Evolutionary conservation across 2,113 vertebrate species (phyloP).

Genomic region (Antechinus stuartii): DNA sequence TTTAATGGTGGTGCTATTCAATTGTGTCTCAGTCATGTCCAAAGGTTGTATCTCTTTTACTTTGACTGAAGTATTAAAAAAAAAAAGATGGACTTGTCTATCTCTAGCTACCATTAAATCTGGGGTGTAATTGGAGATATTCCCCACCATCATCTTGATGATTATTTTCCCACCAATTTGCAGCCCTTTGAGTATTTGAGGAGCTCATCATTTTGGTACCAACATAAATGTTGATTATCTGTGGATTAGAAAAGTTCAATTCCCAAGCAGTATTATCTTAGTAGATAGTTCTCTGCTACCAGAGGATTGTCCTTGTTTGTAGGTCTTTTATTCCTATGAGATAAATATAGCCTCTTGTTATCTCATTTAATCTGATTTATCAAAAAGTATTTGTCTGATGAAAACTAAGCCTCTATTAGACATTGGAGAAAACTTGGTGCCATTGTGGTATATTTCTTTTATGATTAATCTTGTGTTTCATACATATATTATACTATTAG

Average conservation of each 20-base stretch:
- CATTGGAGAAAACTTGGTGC: neutral
- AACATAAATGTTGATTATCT: neutral
- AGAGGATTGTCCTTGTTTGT: neutral
- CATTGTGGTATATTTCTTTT: neutral
- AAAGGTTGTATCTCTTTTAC: neutral
- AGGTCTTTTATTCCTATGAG: neutral
- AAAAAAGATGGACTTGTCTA: neutral
- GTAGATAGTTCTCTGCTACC: neutral
- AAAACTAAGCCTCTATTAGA: neutral
- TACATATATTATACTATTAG: neutral
- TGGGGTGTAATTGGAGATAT: neutral
- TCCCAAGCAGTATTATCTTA: neutral
- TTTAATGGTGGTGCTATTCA: neutral
- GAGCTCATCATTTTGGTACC: neutral
- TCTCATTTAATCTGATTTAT: neutral
- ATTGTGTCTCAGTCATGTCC: neutral
- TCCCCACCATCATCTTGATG: neutral
- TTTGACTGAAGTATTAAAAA: neutral
- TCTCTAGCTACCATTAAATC: neutral
- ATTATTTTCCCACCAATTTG: neutral
- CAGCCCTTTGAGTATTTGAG: neutral
- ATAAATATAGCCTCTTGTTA: neutral
- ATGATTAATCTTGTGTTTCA: neutral
- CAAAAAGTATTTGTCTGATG: neutral
- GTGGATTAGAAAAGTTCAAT: neutral